Evolutionary conservation across 2,113 vertebrate genomes (phyloP), one percentile per base, ranked within the genome.

Genomic region (Electrona antarctica): DNA sequence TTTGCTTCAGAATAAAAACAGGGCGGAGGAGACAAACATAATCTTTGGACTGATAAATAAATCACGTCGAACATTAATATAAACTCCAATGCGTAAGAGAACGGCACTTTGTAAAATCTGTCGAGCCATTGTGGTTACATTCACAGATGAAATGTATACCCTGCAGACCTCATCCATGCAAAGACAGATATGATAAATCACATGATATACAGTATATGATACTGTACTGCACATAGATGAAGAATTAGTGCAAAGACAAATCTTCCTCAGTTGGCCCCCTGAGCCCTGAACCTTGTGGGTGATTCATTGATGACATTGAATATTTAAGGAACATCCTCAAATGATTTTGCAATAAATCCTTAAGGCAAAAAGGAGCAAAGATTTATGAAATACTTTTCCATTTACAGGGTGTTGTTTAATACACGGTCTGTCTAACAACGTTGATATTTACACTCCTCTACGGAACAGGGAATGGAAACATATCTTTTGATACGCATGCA

Each of bases 271-370:
- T 47, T 58, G 67, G 48, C 33, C 52, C 71, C 14, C 52, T 7
- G 73, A 55, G 72, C 45, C 60, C 33, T 15, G n/a, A 46, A 68
- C 75, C 68, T 70, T 64, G 10, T 64, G 48, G 48, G 60, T 78
- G 80, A 87, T 79, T 87, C 84, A 88, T 81, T 71, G 78, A 75
- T 67, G 64, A 75, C 67, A 76, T 29, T 69, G 74, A 83, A 87
- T 63, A 64, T 75, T 58, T 67, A 78, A 70, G 51, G 76, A 81
- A 7, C 29, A 15, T 5, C 12, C 29, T 41, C 45, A 28, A 50
- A 57, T 11, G 8, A 51, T 81, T 69, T 47, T 69, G 11, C 76
- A 33, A 72, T 77, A 71, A 84, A 82, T 86, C 77, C 75, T 67
- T 64, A 74, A 15, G 61, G 70, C 61, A 79, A 83, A 79, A 81